Base-by-base conservation (phyloP, 2,797 vertebrate species). In the Gymnothorax javanicus region DNA sequence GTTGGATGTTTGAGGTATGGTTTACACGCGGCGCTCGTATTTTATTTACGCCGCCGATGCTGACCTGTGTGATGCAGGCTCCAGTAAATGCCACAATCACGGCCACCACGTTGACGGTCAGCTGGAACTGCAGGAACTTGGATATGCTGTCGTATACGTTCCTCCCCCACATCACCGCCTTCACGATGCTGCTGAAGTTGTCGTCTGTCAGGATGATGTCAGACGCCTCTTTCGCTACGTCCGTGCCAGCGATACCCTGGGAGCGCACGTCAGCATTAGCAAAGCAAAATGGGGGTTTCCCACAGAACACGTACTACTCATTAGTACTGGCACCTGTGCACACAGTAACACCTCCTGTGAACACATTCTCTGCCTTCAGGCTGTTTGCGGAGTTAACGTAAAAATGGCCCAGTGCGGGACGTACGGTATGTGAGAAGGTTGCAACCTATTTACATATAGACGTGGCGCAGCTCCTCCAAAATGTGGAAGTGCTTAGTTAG, bases 111-210 rank as follows among this genome's bases (percentile, higher is more conserved):
- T 99, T 99, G 91, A 99, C 99, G 2, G 99, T 99, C 62, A 99
- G 97, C 93, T 99, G 99, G 92, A 99, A 99, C 94, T 99, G 99
- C 90, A 99, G 98, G 93, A 99, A 99, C 91, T 99, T 99, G 75
- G 98, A 99, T 95, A 99, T 99, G 95, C 98, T 99, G 95, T 99
- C 99, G 85, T 99, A 99, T 3, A 99, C 99, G 0, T 99, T 99
- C 90, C 99, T 95, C 84, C 99, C 99, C 99, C 99, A 99, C 99
- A 99, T 99, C 87, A 99, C 99, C 8, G 99, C 99, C 95, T 96
- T 99, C 89, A 99, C 99, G 27, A 99, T 99, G 95, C 98, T 99
- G 92, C 96, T 96, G 92, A 99, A 99, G 94, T 99, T 99, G 95
- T 99, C 98, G 15, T 99, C 99, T 0, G 98, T 99, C 89, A 99